Evolutionary conservation across 1,140 invertebrate species (phyloP).

Genomic region (Hyphantria cunea): DNA sequence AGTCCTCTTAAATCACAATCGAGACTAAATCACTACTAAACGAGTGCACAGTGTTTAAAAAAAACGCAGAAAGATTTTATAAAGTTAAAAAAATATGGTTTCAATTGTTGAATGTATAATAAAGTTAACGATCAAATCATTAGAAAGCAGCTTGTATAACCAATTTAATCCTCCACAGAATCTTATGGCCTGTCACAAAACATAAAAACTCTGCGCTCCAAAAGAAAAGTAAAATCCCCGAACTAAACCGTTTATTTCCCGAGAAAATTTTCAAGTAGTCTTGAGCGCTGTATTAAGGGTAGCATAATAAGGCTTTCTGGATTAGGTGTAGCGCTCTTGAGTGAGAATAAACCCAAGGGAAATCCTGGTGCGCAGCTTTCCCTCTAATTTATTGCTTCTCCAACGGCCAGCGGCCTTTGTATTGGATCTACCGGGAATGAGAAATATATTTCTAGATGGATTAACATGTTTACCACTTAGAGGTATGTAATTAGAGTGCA

Average conservation of each 20-base stretch:
- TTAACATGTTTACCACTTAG: constrained; percentile 64
- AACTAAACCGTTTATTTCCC: constrained; percentile 66
- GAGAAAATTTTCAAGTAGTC: constrained; percentile 80
- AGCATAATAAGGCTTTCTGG: constrained; percentile 80
- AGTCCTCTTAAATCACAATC: too few species aligned
- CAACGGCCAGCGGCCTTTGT: constrained; percentile 76
- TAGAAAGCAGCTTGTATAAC: constrained; percentile 1
- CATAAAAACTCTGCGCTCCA: constrained; percentile 17
- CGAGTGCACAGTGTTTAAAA: too few species aligned
- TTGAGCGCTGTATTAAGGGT: constrained; percentile 76
- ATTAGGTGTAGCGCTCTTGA: constrained; percentile 79
- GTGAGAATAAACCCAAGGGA: constrained; percentile 79
- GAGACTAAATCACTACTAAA: too few species aligned
- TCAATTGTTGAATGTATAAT: too few species aligned
- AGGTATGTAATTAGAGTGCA: constrained; percentile 47
- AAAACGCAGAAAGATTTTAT: too few species aligned
- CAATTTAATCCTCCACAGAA: constrained; percentile 12
- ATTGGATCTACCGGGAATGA: constrained; percentile 71
- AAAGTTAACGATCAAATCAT: constrained; percentile 18
- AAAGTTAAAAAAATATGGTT: too few species aligned
- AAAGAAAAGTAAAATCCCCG: constrained; percentile 42
- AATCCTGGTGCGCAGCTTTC: constrained; percentile 79
- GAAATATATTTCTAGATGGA: constrained; percentile 76
- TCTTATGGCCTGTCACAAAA: constrained; percentile 15
- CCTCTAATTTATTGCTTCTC: constrained; percentile 77